Evolutionary conservation across 2,797 vertebrate genomes (phyloP), one percentile per base, ranked within the genome.

Genomic region (Martes flavigula): DNA sequence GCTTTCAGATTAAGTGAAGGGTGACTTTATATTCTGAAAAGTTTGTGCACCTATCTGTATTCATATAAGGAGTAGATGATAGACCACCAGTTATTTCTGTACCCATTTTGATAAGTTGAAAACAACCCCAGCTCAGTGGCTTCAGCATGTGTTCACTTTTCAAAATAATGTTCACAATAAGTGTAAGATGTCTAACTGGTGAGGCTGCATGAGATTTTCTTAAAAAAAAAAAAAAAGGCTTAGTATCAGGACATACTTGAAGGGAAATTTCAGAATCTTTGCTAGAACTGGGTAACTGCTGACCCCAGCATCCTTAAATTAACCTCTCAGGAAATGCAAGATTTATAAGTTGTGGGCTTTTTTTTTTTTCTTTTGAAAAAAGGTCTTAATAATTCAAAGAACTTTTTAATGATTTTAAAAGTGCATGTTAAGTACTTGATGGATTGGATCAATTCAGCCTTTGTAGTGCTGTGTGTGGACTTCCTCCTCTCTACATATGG

Each of bases 401-500:
- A 98, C 97, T 81, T 64, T 95, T 95, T 97, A 73, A 64, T 92
- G 85, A 96, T 98, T 96, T 95, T 98, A 95, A 98, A 96, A 87
- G 93, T 97, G 68, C 85, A 75, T 79, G 70, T 60, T 97, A 97
- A 97, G 86, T 97, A 96, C 91, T 96, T 96, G 96, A 98, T 94
- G 87, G 97, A 96, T 97, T 93, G 94, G 97, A 96, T 97, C 0
- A 97, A 98, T 97, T 96, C 48, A 15, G 62, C 92, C 96, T 98
- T 98, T 98, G 97, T 97, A 91, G 90, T 94, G 85, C 89, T 85
- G 73, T 84, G 87, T 82, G 94, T 90, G 56, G 93, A 96, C 95
- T 98, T 98, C 98, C 97, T 98, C 96, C 86, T 96, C 5, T 27
- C 97, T 97, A 98, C 98, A 98, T 92, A 98, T 99, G 99, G 99